Conservation (phyloP, 2,113 vertebrate genomes). For the Pygoscelis antarcticus region DNA sequence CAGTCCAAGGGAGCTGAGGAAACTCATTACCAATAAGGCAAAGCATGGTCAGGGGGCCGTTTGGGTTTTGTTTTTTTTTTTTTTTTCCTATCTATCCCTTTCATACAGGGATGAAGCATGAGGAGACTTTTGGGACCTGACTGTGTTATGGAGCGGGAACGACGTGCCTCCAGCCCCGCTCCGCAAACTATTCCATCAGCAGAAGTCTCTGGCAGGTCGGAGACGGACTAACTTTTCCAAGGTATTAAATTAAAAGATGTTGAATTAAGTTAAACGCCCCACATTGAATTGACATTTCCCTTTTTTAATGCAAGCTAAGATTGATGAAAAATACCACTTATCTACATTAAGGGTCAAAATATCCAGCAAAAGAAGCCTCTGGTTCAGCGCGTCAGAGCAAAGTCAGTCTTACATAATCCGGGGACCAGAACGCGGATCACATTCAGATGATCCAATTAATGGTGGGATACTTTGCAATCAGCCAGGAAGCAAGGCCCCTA, state of each 20-base stretch:
- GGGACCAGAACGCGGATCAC: slow-evolving; percentile 90
- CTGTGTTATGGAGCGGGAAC: slow-evolving; percentile 1
- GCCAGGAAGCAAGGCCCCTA: slow-evolving; percentile 87
- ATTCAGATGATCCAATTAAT: slow-evolving; percentile 99
- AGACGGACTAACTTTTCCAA: slow-evolving; percentile 77
- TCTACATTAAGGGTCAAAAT: slow-evolving; percentile 96
- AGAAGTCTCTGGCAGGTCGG: slow-evolving; percentile 69
- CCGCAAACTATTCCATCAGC: slow-evolving; percentile 76
- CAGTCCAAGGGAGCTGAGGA: neutral
- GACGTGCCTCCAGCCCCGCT: neutral
- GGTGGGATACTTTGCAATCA: slow-evolving; percentile 87
- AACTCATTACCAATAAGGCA: neutral
- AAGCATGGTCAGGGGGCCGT: neutral
- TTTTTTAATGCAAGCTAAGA: slow-evolving; percentile 84
- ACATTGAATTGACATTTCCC: slow-evolving; percentile 83
- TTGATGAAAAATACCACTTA: slow-evolving; percentile 97
- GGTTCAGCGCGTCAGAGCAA: slow-evolving; percentile 87
- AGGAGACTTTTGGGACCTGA: neutral
- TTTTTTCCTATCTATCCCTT: neutral
- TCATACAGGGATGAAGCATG: neutral
- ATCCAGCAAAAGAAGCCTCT: slow-evolving; percentile 75
- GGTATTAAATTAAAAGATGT: slow-evolving; percentile 86
- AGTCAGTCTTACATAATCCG: slow-evolving; percentile 95
- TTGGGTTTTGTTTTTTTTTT: neutral
- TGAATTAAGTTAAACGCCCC: slow-evolving; percentile 83